These are phyloP conservation scores for Nannoperca obscura DNA, from an alignment of 2,797 vertebrate species.

Conservation along the genomic window DNA sequence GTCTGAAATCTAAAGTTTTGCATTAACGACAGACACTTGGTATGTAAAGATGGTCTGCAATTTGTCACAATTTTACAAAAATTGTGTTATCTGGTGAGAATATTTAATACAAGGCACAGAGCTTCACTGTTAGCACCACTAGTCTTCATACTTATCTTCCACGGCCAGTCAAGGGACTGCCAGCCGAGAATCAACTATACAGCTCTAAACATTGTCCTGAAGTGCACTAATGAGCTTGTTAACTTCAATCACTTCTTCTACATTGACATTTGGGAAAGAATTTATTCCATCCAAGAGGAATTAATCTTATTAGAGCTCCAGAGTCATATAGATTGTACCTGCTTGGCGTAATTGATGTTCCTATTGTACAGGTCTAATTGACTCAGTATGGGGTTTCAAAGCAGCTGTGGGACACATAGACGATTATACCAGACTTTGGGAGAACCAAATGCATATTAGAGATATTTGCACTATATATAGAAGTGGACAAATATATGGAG, in stretches of 20 bases:
- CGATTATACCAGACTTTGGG: slow-evolving; percentile 37
- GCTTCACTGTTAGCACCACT: not conserved
- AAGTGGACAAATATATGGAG: not conserved
- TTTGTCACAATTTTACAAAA: not conserved
- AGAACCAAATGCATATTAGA: slow-evolving; percentile 13
- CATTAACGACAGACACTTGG: not conserved
- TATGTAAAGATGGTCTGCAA: not conserved
- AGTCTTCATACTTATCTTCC: slow-evolving; percentile 13
- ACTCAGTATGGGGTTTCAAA: slow-evolving; percentile 66
- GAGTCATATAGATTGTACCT: slow-evolving; percentile 74
- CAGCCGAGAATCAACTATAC: slow-evolving; percentile 52
- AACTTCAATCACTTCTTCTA: slow-evolving; percentile 67
- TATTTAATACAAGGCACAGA: not conserved
- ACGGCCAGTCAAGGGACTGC: slow-evolving; percentile 11
- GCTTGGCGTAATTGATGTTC: slow-evolving; percentile 70
- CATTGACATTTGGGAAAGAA: slow-evolving; percentile 71
- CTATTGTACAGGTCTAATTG: slow-evolving; percentile 70
- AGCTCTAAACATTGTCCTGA: slow-evolving; percentile 62
- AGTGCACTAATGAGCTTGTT: slow-evolving; percentile 83
- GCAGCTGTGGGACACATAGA: slow-evolving; percentile 55
- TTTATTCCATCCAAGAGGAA: slow-evolving; percentile 71
- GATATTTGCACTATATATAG: not conserved
- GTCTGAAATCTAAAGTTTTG: not conserved
- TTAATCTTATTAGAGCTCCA: slow-evolving; percentile 73
- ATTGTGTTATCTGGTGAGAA: not conserved